Conservation (phyloP, 2,888 invertebrate species). For the Linnaemya vulpina region DNA sequence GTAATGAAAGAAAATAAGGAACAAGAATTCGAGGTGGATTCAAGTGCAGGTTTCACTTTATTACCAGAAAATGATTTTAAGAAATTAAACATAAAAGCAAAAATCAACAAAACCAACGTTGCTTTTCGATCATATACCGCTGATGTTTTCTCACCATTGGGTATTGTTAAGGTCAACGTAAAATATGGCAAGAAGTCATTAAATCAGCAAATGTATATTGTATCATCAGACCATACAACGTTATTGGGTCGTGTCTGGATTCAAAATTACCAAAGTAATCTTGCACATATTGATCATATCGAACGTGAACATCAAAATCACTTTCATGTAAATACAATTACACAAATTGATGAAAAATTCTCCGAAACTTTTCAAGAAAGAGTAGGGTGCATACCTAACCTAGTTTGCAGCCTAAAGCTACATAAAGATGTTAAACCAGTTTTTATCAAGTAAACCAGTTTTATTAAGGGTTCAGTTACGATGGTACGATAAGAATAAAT, state of each 20-base stretch:
- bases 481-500: background rate
- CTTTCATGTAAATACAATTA: too few relatives aligned
- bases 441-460: background rate
- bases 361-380: too few relatives aligned
- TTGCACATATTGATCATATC: background rate
- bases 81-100: conserved; percentile 5
- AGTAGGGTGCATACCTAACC: too few relatives aligned
- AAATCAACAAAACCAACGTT: conserved; percentile 7
- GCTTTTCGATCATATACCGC: background rate
- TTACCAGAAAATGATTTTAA: conserved; percentile 11
- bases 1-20: background rate
- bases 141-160: background rate
- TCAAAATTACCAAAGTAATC: background rate
- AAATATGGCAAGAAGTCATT: background rate
- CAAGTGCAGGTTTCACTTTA: conserved; percentile 5
- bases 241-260: conserved; percentile 1
- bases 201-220: background rate
- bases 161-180: background rate
- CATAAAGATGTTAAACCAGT: too few relatives aligned
- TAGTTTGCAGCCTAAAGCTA: too few relatives aligned
- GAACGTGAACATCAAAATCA: background rate
- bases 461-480: background rate
- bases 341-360: too few relatives aligned
- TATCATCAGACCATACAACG: background rate
- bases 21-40: conserved; percentile 27